Percentiles rank a stretch among this genome's conserved stretches.
phyloP scores from a whole-genome alignment of 2,888 invertebrate genomes.

The Hemithea aestivaria region DNA sequence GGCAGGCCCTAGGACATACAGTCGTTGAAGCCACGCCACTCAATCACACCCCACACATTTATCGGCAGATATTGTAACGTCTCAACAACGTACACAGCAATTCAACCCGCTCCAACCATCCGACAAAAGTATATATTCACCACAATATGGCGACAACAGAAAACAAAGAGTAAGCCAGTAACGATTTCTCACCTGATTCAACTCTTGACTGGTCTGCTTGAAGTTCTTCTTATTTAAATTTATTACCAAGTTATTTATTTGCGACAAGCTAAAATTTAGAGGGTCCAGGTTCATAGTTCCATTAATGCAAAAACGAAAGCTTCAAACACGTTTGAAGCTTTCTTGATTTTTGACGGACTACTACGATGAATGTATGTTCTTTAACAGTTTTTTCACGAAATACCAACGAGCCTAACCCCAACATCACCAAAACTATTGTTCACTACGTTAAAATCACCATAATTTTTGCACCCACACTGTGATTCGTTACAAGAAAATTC shows the following conservation, averaged over 20 bases:
- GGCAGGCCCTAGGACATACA: too few relatives aligned
- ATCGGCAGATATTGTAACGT: too few relatives aligned
- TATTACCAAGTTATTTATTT: conserved; percentile 98
- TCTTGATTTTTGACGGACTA: conserved; percentile 88
- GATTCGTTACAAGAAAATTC: conserved; percentile 42
- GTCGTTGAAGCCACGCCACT: too few relatives aligned
- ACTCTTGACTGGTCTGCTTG: conserved; percentile 92
- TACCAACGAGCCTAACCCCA: conserved; percentile 68
- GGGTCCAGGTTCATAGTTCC: conserved; percentile 99
- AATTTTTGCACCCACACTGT: conserved; percentile 53
- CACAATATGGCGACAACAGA: conserved; percentile 73
- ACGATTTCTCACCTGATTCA: conserved; percentile 88
- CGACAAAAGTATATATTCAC: too few relatives aligned
- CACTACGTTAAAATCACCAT: conserved; percentile 61
- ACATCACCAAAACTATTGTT: conserved; percentile 74
- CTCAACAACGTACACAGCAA: too few relatives aligned
- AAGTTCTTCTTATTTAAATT: conserved; percentile 97
- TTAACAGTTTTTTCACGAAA: conserved; percentile 67
- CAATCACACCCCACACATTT: too few relatives aligned
- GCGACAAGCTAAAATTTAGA: conserved; percentile 98
- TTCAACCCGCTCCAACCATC: too few relatives aligned
- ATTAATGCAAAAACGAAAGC: conserved; percentile 94
- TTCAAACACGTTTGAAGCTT: conserved; percentile 97
- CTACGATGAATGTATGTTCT: conserved; percentile 67
- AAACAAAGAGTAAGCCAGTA: conserved; percentile 55